phyloP scores from a whole-genome alignment of 2,797 vertebrate genomes.

The Chanos chanos region DNA sequence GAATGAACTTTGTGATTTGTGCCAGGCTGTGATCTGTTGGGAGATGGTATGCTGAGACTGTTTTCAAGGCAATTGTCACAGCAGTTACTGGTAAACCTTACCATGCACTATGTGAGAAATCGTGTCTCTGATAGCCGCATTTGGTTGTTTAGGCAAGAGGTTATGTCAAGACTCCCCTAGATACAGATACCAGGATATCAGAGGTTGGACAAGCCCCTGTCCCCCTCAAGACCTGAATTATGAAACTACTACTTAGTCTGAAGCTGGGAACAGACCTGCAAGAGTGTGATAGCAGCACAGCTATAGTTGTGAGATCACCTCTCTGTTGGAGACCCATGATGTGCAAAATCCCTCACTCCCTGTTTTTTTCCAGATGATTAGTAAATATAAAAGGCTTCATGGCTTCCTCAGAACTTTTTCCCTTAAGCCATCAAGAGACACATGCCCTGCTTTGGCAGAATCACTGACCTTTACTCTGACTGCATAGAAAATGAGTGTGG shows the following conservation, averaged over 20 bases:
- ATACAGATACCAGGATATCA: constrained; percentile 14
- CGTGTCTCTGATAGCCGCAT: constrained; percentile 7
- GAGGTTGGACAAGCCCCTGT: constrained; percentile 12
- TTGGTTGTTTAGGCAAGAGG: constrained; percentile 12
- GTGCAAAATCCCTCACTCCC: no score
- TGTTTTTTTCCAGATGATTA: no score
- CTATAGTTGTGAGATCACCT: constrained; percentile 1
- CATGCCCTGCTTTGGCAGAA: no score
- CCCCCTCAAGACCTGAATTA: constrained; percentile 1
- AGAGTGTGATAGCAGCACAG: not conserved
- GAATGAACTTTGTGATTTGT: constrained; percentile 50
- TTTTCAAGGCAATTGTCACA: constrained; percentile 24
- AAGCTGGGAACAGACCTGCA: constrained; percentile 8
- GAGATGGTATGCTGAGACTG: constrained; percentile 11
- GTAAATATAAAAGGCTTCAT: no score
- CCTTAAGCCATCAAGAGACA: no score
- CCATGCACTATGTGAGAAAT: constrained; percentile 25
- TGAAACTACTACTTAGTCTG: not conserved
- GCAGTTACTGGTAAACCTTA: constrained; percentile 30
- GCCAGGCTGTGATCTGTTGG: constrained; percentile 13
- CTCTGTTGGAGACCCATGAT: no score
- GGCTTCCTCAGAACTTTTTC: no score
- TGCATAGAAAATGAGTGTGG: no score
- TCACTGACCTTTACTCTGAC: no score
- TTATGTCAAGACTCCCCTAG: constrained; percentile 12